Conservation (phyloP, 2,797 vertebrate species). For the Sebastes hubbsi region DNA sequence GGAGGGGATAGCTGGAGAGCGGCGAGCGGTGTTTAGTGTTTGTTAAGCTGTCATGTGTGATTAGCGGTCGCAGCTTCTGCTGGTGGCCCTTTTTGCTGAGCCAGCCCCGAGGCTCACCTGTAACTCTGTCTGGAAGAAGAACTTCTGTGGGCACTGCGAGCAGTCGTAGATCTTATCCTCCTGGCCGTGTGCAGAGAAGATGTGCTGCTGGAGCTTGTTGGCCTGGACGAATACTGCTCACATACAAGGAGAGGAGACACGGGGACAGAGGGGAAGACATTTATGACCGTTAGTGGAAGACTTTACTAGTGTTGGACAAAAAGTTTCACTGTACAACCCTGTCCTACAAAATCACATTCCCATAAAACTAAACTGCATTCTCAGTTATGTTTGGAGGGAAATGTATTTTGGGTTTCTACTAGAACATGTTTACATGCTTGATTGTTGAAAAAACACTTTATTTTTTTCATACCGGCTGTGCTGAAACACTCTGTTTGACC, state of each 20-base stretch:
- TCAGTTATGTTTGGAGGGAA: too few relatives aligned
- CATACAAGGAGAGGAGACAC: conserved; percentile 2
- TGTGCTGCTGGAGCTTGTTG: conserved; percentile 99
- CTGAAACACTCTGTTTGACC: too few relatives aligned
- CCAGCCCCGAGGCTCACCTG: conserved; percentile 86
- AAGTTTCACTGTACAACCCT: neutral
- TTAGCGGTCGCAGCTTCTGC: conserved; percentile 38
- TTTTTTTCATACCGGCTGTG: too few relatives aligned
- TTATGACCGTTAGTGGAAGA: neutral
- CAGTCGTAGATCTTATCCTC: conserved; percentile 99
- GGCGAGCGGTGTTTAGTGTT: conserved; percentile 62
- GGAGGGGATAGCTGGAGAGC: conserved; percentile 46
- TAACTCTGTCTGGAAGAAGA: conserved; percentile 99
- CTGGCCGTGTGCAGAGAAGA: conserved; percentile 98
- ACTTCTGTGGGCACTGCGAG: conserved; percentile 99
- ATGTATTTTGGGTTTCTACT: too few relatives aligned
- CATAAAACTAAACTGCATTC: too few relatives aligned
- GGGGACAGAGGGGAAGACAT: neutral
- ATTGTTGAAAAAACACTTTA: too few relatives aligned
- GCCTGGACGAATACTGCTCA: conserved; percentile 94
- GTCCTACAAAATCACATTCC: too few relatives aligned
- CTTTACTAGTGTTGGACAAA: neutral
- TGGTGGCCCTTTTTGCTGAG: conserved; percentile 1
- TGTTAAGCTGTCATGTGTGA: conserved; percentile 66
- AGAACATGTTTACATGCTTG: too few relatives aligned